Percentiles rank a stretch among this genome's conserved stretches.
Evolutionary conservation across 2,113 vertebrate species (phyloP).

Genomic region (Hippocampus zosterae): DNA sequence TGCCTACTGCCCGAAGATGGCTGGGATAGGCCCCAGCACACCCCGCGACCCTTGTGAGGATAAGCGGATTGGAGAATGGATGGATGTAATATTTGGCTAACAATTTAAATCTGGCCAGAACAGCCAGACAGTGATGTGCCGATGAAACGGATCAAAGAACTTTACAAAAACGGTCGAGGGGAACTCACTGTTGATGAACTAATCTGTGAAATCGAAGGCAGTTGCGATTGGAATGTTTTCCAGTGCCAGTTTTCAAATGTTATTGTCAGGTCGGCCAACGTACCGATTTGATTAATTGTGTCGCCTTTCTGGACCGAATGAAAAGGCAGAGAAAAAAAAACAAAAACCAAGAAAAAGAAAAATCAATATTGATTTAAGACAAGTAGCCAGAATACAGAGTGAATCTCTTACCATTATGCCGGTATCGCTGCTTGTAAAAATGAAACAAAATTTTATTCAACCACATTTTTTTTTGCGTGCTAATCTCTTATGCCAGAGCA

Average conservation of each 20-base stretch:
- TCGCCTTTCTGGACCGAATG: slow-evolving; percentile 19
- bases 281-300: slow-evolving; percentile 45
- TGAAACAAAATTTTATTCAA: too few species aligned
- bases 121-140: slow-evolving; percentile 24
- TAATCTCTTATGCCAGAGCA: not conserved
- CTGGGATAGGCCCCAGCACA: too few species aligned
- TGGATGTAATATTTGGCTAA: slow-evolving; percentile 12
- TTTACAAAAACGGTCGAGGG: slow-evolving; percentile 38
- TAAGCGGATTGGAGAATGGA: too few species aligned
- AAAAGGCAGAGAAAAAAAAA: slow-evolving; percentile 11
- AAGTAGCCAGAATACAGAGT: slow-evolving; percentile 18
- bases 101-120: slow-evolving; percentile 41
- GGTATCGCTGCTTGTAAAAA: too few species aligned
- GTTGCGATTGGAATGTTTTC: slow-evolving; percentile 36
- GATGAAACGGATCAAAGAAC: slow-evolving; percentile 47
- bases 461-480: too few species aligned
- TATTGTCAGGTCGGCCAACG: slow-evolving; percentile 52
- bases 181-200: slow-evolving; percentile 42
- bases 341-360: slow-evolving; percentile 13
- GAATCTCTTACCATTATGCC: slow-evolving; percentile 1
- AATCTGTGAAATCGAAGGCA: slow-evolving; percentile 38
- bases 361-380: slow-evolving; percentile 37
- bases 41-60: too few species aligned
- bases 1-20: too few species aligned
- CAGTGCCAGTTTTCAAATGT: slow-evolving; percentile 50